Evolutionary conservation across 2,797 vertebrate genomes (phyloP), one percentile per base, ranked within the genome.

Genomic region (Anguilla marmorata): DNA sequence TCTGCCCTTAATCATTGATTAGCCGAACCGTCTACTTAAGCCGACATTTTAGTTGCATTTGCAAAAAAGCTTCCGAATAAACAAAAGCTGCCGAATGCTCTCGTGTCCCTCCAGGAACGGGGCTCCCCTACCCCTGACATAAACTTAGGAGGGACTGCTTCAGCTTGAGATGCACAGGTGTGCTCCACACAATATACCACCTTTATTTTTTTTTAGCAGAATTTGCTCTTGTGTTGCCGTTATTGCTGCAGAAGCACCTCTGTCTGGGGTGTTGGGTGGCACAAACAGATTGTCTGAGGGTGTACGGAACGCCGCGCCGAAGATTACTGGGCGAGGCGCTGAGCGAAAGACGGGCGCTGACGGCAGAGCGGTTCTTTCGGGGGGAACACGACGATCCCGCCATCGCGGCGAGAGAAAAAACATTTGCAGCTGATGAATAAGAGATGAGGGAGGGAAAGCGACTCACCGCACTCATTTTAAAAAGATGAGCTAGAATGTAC

Each of bases 341-440:
- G 16, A 58, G 56, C 2, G 12, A 58, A 58, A 58, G 14, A 19
- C 56, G 12, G 16, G 56, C 56, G 27, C 56, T 76, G 48, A 63
- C 79, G 66, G 30, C 16, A 91, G 91, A 88, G 85, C 89, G 91
- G 89, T 89, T 90, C 88, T 88, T 89, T 74, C 87, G 86, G 87
- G 41, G 41, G 89, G 87, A 90, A 90, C 89, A 91, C 89, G 86
- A 89, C 91, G 87, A 83, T 84, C 80, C 88, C 0, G 84, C 24
- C 89, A 88, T 74, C 88, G 89, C 91, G 88, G 91, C 87, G 92
- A 9, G 89, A 93, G 90, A 88, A 87, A 45, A 94, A 94, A 94
- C 92, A 94, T 94, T 95, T 95, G 92, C 89, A 92, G 88, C 86
- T 89, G 91, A 95, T 95, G 92, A 96, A 96, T 95, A 94, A 95